Evolutionary conservation across 1,140 invertebrate genomes (phyloP).

Genomic region (Sminthurides bifidus): DNA sequence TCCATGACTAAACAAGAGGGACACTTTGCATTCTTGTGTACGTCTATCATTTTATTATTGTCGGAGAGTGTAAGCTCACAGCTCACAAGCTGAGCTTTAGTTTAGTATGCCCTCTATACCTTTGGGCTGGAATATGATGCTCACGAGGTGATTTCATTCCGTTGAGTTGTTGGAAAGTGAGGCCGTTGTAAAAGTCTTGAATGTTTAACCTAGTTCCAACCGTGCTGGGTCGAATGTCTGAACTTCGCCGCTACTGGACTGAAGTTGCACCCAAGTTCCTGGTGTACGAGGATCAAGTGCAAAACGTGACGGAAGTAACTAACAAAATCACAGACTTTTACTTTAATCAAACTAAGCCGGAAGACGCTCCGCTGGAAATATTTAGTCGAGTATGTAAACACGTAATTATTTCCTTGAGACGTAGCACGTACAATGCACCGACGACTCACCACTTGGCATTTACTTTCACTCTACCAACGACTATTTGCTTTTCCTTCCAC

Average conservation of each 20-base stretch:
- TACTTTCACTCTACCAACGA: not conserved
- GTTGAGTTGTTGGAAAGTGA: too few species aligned
- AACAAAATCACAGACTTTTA: slow-evolving; percentile 8
- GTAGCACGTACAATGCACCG: too few species aligned
- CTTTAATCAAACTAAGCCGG: not conserved
- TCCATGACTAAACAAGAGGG: slow-evolving; percentile 15
- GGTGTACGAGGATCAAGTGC: not conserved
- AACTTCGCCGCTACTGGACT: not conserved
- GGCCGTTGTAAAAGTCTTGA: not conserved
- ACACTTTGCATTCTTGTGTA: slow-evolving; percentile 13
- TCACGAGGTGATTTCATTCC: too few species aligned
- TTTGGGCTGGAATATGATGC: too few species aligned
- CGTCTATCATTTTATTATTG: not conserved
- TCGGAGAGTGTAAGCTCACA: too few species aligned
- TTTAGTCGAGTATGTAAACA: slow-evolving; percentile 1
- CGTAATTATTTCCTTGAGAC: too few species aligned
- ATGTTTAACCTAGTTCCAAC: not conserved
- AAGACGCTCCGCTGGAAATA: not conserved
- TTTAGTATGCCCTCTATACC: too few species aligned
- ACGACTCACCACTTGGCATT: too few species aligned
- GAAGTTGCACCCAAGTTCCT: slow-evolving; percentile 1
- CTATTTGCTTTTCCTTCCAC: not conserved
- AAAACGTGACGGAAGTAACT: not conserved
- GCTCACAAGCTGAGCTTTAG: too few species aligned
- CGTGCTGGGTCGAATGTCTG: slow-evolving; percentile 2